phyloP scores from a whole-genome alignment of 2,113 vertebrate species.

The Corythoichthys intestinalis region DNA sequence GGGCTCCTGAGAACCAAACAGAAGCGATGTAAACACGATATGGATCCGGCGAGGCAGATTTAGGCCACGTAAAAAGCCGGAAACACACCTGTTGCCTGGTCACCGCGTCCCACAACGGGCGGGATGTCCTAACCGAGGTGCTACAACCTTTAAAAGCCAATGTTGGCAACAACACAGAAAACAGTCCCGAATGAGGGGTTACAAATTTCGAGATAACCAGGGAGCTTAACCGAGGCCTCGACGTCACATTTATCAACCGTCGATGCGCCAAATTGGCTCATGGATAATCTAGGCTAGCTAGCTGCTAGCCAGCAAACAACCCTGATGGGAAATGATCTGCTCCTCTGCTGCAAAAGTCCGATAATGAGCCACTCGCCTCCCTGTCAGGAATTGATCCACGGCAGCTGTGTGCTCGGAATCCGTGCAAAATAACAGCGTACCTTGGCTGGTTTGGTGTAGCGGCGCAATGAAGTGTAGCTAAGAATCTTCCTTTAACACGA shows the following conservation, averaged over 20 bases:
- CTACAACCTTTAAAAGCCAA: background rate
- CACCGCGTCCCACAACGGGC: background rate
- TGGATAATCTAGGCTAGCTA: background rate
- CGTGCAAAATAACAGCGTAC: background rate
- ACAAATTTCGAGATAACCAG: background rate
- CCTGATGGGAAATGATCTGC: background rate
- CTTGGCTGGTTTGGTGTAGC: background rate
- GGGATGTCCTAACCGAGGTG: background rate
- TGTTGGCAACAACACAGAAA: too few relatives aligned
- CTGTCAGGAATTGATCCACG: conserved; percentile 1
- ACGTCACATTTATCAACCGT: background rate
- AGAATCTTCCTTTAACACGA: background rate
- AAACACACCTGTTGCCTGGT: background rate
- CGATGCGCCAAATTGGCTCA: background rate
- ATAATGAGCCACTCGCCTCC: conserved; percentile 2
- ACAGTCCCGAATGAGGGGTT: background rate
- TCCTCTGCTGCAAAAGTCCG: background rate
- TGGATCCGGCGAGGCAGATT: background rate
- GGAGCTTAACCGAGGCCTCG: background rate
- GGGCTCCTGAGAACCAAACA: background rate
- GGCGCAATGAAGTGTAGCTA: background rate
- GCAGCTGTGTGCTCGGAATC: background rate
- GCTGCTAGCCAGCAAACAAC: background rate
- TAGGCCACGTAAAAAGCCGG: background rate
- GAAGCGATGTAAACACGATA: conserved; percentile 11